These are phyloP conservation scores for Cebidichthys violaceus DNA, from an alignment of 2,113 vertebrate species.

Conservation along the genomic window DNA sequence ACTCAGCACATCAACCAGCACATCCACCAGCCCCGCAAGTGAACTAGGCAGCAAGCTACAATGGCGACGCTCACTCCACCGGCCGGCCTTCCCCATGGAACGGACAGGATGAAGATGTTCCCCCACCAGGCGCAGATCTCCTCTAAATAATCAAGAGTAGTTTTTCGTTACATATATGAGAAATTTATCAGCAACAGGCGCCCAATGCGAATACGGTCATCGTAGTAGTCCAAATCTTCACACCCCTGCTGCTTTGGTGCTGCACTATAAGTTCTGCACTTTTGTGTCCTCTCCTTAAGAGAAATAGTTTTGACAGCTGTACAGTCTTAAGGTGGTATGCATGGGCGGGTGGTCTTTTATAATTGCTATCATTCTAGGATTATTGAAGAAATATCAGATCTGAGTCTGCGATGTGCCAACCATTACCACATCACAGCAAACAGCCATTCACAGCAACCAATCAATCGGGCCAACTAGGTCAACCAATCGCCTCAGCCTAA, in stretches of 20 bases:
- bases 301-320: constrained; percentile 10
- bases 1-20: constrained; percentile 90
- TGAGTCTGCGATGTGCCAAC: constrained; percentile 40
- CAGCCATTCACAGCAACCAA: constrained; percentile 46
- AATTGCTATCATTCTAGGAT: constrained; percentile 27
- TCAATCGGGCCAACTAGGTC: constrained; percentile 41
- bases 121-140: constrained; percentile 63
- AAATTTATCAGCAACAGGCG: constrained; percentile 33
- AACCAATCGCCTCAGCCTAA: constrained; percentile 37
- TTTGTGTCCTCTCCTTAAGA: constrained; percentile 25
- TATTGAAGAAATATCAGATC: constrained; percentile 6
- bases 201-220: constrained; percentile 28
- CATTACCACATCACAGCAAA: constrained; percentile 42
- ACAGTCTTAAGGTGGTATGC: constrained; percentile 49
- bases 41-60: constrained; percentile 70
- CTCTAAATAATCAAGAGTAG: constrained; percentile 40
- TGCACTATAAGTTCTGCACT: constrained; percentile 47
- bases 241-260: constrained; percentile 39
- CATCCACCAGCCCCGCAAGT: constrained; percentile 99
- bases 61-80: constrained; percentile 59
- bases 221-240: constrained; percentile 38
- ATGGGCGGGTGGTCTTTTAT: constrained; percentile 15
- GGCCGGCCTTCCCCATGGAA: constrained; percentile 71
- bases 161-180: constrained; percentile 26
- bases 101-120: constrained; percentile 58